Evolutionary conservation across 2,113 vertebrate species (phyloP), one percentile per base, ranked within the genome.

Genomic region (Nyctereutes procyonoides): DNA sequence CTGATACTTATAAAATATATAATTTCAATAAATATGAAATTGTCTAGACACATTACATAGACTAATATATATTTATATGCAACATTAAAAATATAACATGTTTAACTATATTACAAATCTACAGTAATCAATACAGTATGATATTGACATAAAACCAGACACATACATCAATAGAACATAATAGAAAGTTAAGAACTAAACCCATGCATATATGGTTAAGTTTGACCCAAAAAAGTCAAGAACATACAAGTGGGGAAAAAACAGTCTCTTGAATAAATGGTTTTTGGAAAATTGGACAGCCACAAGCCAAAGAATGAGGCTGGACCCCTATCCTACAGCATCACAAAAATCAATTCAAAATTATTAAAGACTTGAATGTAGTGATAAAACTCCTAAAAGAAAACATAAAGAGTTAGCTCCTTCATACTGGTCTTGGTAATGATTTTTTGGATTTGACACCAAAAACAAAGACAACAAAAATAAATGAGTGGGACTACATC

Each of bases 11-110:
- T 86, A 87, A 86, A 89, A 83, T 53, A 58, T 26, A 90, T 17
- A 76, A 80, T 14, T 83, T 94, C 20, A 94, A 62, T 62, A 96
- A 77, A 56, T 55, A 95, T 9, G 60, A 87, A 56, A 83, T 48
- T 95, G 2, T 48, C 26, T 71, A 83, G 43, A 91, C 7, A 76
- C 35, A 90, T 53, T 51, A 65, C 3, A 65, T 38, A 87, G 14
- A 77, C 48, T 62, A 88, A 83, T 80, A 84, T 20, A 53, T 60
- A 62, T 53, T 91, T 71, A 77, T 56, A 97, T 89, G 62, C 5
- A 77, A 53, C 38, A 9, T 58, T 86, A 88, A 86, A 89, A 69
- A 90, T 53, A 80, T 65, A 77, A 20, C 38, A 60, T 86, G 16
- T 76, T 65, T 87, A 60, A 48, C 65, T 83, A 38, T 77, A 65